These are phyloP conservation scores for Sinocyclocheilus grahami DNA, from an alignment of 2,113 vertebrate species.

Conservation along the genomic window DNA sequence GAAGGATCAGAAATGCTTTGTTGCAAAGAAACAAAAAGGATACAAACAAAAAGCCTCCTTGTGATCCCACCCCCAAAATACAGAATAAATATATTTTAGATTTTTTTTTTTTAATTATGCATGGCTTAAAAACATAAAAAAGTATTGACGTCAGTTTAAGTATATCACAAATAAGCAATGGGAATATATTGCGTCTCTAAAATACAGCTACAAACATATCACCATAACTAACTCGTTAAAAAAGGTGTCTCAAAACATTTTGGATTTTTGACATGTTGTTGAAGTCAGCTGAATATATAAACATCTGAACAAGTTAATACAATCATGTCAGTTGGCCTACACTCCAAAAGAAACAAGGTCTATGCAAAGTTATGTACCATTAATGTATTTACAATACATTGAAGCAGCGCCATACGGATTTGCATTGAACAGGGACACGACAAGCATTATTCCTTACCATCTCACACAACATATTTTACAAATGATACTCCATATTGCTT, in stretches of 20 bases:
- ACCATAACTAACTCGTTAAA: slow-evolving; percentile 27
- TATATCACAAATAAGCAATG: slow-evolving; percentile 54
- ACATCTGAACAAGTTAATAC: slow-evolving; percentile 60
- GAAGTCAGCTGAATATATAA: slow-evolving; percentile 71
- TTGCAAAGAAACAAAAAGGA: slow-evolving; percentile 24
- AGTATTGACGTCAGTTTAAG: slow-evolving; percentile 42
- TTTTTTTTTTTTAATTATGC: slow-evolving; percentile 35
- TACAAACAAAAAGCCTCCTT: not conserved
- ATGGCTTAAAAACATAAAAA: slow-evolving; percentile 54
- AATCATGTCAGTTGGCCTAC: slow-evolving; percentile 80
- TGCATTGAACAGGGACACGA: slow-evolving; percentile 79
- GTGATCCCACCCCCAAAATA: slow-evolving; percentile 34
- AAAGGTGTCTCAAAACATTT: slow-evolving; percentile 27
- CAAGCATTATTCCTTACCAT: slow-evolving; percentile 79
- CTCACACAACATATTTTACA: slow-evolving; percentile 79
- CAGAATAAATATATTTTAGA: slow-evolving; percentile 36
- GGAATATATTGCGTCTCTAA: slow-evolving; percentile 63
- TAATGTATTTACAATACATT: slow-evolving; percentile 77
- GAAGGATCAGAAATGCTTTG: slow-evolving; percentile 54
- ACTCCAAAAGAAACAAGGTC: slow-evolving; percentile 74
- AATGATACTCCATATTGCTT: slow-evolving; percentile 87
- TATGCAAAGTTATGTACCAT: slow-evolving; percentile 79
- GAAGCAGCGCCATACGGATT: slow-evolving; percentile 80
- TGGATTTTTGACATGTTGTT: slow-evolving; percentile 15
- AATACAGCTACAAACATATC: slow-evolving; percentile 44